phyloP scores from a whole-genome alignment of 2,888 invertebrate species.

The Orchesella flavescens region DNA sequence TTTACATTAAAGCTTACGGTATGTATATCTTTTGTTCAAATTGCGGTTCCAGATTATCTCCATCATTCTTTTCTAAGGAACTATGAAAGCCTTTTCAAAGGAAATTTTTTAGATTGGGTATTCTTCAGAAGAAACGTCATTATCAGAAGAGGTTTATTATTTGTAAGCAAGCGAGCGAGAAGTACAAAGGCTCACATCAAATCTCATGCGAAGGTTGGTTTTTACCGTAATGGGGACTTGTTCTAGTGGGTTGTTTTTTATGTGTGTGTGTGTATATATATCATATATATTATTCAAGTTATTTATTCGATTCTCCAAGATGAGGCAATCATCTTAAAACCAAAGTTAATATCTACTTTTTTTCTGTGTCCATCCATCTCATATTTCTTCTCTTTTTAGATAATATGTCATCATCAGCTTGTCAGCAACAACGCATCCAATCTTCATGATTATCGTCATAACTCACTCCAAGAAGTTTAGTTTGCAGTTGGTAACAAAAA shows the following conservation, averaged over 20 bases:
- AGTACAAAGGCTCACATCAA: not conserved
- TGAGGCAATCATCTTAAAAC: slow-evolving; percentile 45
- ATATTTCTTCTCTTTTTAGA: slow-evolving; percentile 16
- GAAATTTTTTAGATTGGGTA: not conserved
- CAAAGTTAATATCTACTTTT: slow-evolving; percentile 16
- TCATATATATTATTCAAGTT: not conserved
- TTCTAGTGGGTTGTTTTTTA: not conserved
- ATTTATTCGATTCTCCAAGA: slow-evolving; percentile 11
- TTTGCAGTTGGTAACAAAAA: slow-evolving; percentile 7
- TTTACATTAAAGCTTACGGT: not conserved
- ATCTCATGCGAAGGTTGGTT: no score
- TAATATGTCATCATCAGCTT: slow-evolving; percentile 53
- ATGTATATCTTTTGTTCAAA: not conserved
- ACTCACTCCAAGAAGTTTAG: slow-evolving; percentile 43
- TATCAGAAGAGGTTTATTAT: slow-evolving; percentile 1
- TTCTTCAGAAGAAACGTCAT: slow-evolving; percentile 10
- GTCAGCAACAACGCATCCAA: slow-evolving; percentile 39
- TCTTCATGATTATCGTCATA: slow-evolving; percentile 26
- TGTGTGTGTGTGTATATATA: not conserved
- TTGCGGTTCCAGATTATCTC: not conserved
- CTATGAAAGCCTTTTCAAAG: not conserved
- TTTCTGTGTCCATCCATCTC: not conserved
- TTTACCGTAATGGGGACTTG: slow-evolving; percentile 15
- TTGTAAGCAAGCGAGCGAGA: not conserved
- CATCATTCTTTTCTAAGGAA: not conserved